Evolutionary conservation across 2,113 vertebrate genomes (phyloP), one percentile per base, ranked within the genome.

Genomic region (Cacatua alba): DNA sequence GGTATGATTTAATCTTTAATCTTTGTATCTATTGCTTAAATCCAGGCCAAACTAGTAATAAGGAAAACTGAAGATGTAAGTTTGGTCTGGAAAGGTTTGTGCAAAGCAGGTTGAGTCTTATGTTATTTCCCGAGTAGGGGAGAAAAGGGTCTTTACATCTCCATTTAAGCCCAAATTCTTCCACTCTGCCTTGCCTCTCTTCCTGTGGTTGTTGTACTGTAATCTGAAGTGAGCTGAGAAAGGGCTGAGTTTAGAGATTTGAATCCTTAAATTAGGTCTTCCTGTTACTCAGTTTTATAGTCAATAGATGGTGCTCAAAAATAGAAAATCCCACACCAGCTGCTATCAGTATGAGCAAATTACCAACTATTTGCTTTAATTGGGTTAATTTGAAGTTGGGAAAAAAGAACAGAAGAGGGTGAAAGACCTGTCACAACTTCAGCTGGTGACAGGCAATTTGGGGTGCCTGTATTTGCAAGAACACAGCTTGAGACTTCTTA

Each of bases 221-320:
- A 77, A 67, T 20, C 28, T n/a, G 28, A 75, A 16, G 19, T 72
- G 57, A 91, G 62, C 52, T 26, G 53, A 82, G 48, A 79, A 89
- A 37, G 60, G 62, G 17, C 33, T 43, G 55, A 82, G 17, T 44
- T 81, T 26, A 60, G 55, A 44, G 20, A 60, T 48, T 57, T 43
- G 62, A 43, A 17, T 53, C 48, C 74, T 17, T 25, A 51, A 78
- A 6, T 48, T 48, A 44, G 15, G 4, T 75, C 23, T 86, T 84
- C 71, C 16, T 91, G 46, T 78, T 83, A 37, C 44, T 75, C 17
- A 25, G 35, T 81, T 85, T 72, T 79, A 18, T 33, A 71, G 49
- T 82, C 70, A 74, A 41, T 70, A 93, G 77, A 21, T 92, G 51
- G 79, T 94, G 70, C 91, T 94, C 82, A 64, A 72, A 93, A 93